Conservation (phyloP, 2,113 vertebrate genomes). For the Antechinus stuartii region DNA sequence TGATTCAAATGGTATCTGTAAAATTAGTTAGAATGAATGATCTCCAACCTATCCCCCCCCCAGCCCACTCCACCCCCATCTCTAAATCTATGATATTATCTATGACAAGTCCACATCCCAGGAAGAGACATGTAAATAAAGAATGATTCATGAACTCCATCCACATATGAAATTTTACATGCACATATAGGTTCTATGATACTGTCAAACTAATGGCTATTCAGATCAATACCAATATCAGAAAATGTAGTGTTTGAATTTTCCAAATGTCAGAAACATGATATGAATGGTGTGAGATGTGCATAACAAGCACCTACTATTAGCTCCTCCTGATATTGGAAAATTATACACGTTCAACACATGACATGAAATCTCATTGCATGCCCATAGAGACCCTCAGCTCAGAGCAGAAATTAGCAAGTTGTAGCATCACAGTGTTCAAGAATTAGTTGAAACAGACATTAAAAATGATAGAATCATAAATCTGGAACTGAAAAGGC, state of each 20-base stretch:
- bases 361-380: background rate
- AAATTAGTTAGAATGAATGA: background rate
- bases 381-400: background rate
- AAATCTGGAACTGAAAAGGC: background rate
- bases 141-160: background rate
- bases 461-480: background rate
- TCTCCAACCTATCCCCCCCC: too few relatives aligned
- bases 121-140: conserved; percentile 12
- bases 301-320: background rate
- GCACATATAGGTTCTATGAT: background rate
- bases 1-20: background rate
- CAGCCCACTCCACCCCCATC: too few relatives aligned
- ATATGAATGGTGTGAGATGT: background rate
- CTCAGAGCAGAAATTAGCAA: background rate
- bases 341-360: background rate
- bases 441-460: background rate
- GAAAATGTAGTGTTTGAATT: too few relatives aligned
- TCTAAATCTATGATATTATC: background rate
- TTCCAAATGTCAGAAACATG: background rate
- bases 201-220: background rate
- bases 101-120: background rate
- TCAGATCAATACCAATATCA: background rate
- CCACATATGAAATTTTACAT: background rate
- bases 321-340: background rate
- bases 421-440: background rate